phyloP scores from a whole-genome alignment of 23 tunicate genomes.

The Aplidium turbinatum region DNA sequence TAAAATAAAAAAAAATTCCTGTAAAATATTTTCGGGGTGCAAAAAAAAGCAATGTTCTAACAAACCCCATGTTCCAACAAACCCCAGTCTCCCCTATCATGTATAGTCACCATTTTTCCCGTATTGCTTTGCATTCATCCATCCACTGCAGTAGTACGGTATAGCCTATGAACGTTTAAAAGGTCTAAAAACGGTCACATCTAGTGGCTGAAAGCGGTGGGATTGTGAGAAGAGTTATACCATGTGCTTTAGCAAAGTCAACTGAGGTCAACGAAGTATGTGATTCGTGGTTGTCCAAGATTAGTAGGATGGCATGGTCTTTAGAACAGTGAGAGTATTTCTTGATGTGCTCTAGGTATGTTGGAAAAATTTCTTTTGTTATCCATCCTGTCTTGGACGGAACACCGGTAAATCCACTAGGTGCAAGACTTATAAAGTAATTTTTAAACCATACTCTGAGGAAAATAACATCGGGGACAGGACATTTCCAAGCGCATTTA shows the following conservation, averaged over 20 bases:
- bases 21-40: too few species aligned
- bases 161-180: conserved; percentile 12
- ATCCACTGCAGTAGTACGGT: conserved; percentile 15
- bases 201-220: conserved; percentile 30
- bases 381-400: conserved; percentile 22
- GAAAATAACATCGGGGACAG: conserved; percentile 21
- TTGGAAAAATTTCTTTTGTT: conserved; percentile 22
- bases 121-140: conserved; percentile 30
- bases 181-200: conserved; percentile 24
- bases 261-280: conserved; percentile 27
- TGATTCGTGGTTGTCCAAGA: conserved; percentile 32
- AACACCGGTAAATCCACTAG: conserved; percentile 28
- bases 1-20: too few species aligned
- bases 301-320: conserved; percentile 2
- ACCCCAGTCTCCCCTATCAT: too few species aligned
- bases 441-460: conserved; percentile 6
- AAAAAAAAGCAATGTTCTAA: too few species aligned
- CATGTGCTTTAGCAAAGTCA: conserved; percentile 22
- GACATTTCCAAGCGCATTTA: conserved; percentile 33
- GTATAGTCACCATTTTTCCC: conserved; percentile 12
- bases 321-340: conserved; percentile 8
- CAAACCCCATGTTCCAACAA: too few species aligned
- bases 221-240: conserved; percentile 16
- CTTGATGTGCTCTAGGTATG: conserved; percentile 16
- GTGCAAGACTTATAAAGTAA: conserved; percentile 26